phyloP scores from a whole-genome alignment of 2,113 vertebrate species.

The Salminus brasiliensis region DNA sequence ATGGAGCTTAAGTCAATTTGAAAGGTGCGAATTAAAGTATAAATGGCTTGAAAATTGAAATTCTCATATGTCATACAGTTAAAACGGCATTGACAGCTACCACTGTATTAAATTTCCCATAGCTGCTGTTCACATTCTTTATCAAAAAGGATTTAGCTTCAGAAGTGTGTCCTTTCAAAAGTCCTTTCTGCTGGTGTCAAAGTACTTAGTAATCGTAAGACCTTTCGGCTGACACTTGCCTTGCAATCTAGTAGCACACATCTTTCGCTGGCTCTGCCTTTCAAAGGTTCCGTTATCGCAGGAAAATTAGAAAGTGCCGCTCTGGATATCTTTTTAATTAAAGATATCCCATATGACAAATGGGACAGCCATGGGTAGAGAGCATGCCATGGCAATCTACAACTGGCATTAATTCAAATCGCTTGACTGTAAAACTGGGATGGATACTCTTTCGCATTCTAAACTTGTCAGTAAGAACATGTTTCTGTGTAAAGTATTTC shows the following conservation, averaged over 20 bases:
- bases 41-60: not conserved
- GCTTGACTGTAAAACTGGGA: not conserved
- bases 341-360: conserved; percentile 16
- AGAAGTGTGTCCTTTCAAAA: conserved; percentile 9
- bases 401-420: not conserved
- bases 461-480: not conserved
- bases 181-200: conserved; percentile 15
- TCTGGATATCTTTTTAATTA: not conserved
- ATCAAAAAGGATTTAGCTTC: not conserved
- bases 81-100: conserved; percentile 11
- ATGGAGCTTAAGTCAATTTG: conserved; percentile 32
- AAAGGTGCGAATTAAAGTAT: conserved; percentile 7
- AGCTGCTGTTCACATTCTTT: conserved; percentile 3
- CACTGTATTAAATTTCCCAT: not conserved
- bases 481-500: not conserved
- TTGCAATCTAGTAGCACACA: not conserved
- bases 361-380: not conserved
- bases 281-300: conserved; percentile 5
- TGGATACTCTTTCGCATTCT: not conserved
- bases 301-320: not conserved
- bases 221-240: not conserved
- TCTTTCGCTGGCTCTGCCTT: conserved; percentile 4
- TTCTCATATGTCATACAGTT: conserved; percentile 11
- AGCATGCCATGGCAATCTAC: not conserved
- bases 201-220: not conserved